Percentiles rank a stretch among this genome's conserved stretches.
Conservation (phyloP, 2,888 invertebrate genomes). For the Conomelus anceps region DNA sequence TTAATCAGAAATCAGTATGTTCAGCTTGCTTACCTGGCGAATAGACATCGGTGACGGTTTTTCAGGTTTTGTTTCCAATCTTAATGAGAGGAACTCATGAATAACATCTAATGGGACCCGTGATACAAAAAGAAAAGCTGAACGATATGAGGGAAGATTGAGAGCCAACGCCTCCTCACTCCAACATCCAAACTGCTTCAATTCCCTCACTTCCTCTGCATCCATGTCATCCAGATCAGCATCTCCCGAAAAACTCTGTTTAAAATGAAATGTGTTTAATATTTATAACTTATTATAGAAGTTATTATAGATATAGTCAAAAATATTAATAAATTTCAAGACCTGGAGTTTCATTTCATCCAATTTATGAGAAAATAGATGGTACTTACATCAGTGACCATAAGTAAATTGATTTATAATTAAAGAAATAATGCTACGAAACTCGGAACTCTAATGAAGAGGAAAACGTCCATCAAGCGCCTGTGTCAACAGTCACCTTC, state of each 20-base stretch:
- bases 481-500: no score
- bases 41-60: conserved; percentile 82
- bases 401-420: no score
- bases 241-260: neutral
- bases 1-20: neutral
- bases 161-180: conserved; percentile 68
- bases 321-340: no score
- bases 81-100: conserved; percentile 80
- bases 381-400: no score
- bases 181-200: conserved; percentile 65
- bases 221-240: conserved; percentile 35
- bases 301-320: no score
- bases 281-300: neutral
- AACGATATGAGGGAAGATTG: conserved; percentile 74
- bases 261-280: neutral
- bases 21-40: conserved; percentile 56
- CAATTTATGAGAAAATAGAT: no score
- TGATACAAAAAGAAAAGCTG: conserved; percentile 78
- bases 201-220: conserved; percentile 46
- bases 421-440: no score
- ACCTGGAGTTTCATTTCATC: no score
- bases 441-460: no score
- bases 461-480: no score
- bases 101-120: conserved; percentile 84
- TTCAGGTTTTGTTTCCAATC: conserved; percentile 73